Base-by-base conservation (phyloP, 1,140 invertebrate genomes). In the Battus philenor region DNA sequence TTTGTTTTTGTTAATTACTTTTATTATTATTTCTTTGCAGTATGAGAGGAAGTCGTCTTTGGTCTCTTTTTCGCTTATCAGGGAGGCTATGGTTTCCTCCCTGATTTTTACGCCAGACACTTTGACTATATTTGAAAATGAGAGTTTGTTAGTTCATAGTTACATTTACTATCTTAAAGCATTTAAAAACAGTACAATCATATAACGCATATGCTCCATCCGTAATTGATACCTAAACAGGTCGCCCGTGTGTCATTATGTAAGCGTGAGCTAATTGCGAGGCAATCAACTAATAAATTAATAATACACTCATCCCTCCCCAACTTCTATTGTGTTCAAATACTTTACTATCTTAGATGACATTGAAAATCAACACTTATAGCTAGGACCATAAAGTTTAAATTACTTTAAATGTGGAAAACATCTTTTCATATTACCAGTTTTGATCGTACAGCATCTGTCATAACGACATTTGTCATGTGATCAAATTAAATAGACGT, bases 391-490 rank as follows among this genome's bases (percentile, higher is more conserved):
- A 10, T 30, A 30, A 30, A 10, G 27, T 30, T 2, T 10, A 11
- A 30, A 30, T 10, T 10, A 10, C n/a, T 30, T 30, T 27, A n/a
- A 27, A 10, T 30, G 27, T 4, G 2, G 9, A 10, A 30, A 10
- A 30, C 5, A 30, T 10, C 2, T 11, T 18, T 47, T 36, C 18
- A 8, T 43, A 12, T 8, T n/a, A 10, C 4, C 5, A 43, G 12
- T 15, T 32, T 11, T 49, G 38, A 43, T 33, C 44, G 8, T 24
- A 34, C 57, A 64, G 52, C 67, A 70, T 70, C 64, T 70, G 69
- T 70, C 59, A 65, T 33, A 50, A 47, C 68, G 76, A 76, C 66
- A 76, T 68, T 77, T 82, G 78, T 83, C 76, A 83, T 70, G 79
- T 80, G 70, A 82, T 76, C 69, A 61, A 57, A 58, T 57, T 62